phyloP scores from a whole-genome alignment of 2,888 invertebrate genomes.

The Cheilosia pagana region DNA sequence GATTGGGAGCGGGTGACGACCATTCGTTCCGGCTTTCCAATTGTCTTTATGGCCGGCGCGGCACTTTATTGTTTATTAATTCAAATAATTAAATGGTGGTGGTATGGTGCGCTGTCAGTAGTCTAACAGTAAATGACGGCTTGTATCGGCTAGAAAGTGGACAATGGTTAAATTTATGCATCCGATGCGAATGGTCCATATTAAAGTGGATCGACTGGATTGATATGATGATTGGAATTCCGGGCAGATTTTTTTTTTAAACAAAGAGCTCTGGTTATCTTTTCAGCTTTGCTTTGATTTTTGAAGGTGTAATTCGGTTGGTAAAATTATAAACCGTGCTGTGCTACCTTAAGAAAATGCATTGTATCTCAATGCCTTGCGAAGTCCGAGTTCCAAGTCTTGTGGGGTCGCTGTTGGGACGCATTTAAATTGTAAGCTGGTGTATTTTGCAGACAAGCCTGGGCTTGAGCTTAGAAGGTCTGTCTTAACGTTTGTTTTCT shows the following conservation, averaged over 20 bases:
- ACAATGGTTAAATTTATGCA: slow-evolving; percentile 25
- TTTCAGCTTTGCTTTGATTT: background rate
- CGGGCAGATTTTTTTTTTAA: slow-evolving; percentile 43
- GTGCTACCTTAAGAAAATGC: no score
- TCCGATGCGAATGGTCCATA: background rate
- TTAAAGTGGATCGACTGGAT: background rate
- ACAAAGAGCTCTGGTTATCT: slow-evolving; percentile 16
- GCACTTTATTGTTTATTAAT: slow-evolving; percentile 72
- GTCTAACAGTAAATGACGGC: slow-evolving; percentile 55
- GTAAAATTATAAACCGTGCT: no score
- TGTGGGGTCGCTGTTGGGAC: no score
- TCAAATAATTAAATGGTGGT: slow-evolving; percentile 69
- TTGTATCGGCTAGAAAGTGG: slow-evolving; percentile 39
- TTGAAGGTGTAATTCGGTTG: background rate
- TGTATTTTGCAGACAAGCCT: no score
- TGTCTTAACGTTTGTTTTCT: no score
- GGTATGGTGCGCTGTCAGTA: slow-evolving; percentile 39
- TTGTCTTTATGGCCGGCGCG: slow-evolving; percentile 66
- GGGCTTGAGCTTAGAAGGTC: no score
- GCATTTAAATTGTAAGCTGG: no score
- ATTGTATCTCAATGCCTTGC: no score
- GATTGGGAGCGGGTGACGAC: slow-evolving; percentile 44
- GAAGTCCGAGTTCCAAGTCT: no score
- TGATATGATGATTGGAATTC: slow-evolving; percentile 12
- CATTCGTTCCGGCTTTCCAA: slow-evolving; percentile 73